Percentiles rank a stretch among this genome's conserved stretches.
Evolutionary conservation across 2,888 invertebrate species (phyloP).

Genomic region (Mantis religiosa): DNA sequence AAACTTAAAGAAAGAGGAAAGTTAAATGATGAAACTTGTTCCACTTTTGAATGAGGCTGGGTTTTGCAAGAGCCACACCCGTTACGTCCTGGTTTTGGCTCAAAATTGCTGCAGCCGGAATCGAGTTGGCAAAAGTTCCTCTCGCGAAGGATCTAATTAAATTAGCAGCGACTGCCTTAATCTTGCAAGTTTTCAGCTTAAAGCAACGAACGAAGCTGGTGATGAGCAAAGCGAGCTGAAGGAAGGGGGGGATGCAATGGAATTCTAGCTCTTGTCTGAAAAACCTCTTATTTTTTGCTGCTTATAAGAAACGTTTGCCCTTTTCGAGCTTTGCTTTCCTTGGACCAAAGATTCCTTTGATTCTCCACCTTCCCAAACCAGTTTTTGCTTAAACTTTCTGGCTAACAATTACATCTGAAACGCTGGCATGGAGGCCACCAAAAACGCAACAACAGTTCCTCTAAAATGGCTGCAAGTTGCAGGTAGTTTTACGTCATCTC

Average conservation of each 20-base stretch:
- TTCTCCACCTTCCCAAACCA: neutral
- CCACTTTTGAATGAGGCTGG: neutral
- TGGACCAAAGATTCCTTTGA: neutral
- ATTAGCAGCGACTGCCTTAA: constrained; percentile 3
- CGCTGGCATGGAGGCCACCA: neutral
- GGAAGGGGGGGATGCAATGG: neutral
- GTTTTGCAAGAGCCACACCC: neutral
- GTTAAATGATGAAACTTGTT: neutral
- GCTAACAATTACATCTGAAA: neutral
- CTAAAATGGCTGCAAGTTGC: neutral
- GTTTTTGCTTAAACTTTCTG: neutral
- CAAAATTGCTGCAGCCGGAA: neutral
- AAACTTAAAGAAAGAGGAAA: neutral
- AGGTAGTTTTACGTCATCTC: neutral
- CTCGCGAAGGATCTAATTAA: constrained; percentile 3
- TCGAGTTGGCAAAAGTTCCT: constrained; percentile 13
- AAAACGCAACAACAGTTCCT: neutral
- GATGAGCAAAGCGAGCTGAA: neutral
- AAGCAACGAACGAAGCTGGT: neutral
- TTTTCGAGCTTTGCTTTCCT: neutral
- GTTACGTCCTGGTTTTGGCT: neutral
- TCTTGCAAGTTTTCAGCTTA: constrained; percentile 3
- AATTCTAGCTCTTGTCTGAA: neutral
- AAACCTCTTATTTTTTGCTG: neutral
- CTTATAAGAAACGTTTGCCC: neutral